A percentile compares a stretch with the other conserved stretches of the same genome.
These are phyloP conservation scores for Acipenser ruthenus DNA, from an alignment of 2,797 vertebrate species.

Conservation along the genomic window DNA sequence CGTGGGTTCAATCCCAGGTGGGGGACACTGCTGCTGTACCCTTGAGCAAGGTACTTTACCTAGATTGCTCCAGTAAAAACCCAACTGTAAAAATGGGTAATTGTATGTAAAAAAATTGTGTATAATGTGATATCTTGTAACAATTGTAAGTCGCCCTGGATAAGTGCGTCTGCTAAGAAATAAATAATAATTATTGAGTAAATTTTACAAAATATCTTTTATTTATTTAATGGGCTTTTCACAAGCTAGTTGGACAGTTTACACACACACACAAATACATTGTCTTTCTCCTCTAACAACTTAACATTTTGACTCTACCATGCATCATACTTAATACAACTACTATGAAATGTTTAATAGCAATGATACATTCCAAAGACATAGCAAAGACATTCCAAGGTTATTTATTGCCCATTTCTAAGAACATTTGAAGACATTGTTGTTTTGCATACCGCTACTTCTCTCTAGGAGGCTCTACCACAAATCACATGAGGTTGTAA, in stretches of 20 bases:
- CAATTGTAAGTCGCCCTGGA: too few species aligned
- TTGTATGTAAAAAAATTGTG: too few species aligned
- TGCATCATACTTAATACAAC: constrained; percentile 3
- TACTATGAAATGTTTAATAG: neutral
- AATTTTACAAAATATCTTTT: constrained; percentile 23
- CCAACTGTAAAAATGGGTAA: too few species aligned
- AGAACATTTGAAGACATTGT: neutral
- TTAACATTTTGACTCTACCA: constrained; percentile 6
- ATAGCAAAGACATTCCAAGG: neutral
- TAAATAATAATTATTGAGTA: neutral
- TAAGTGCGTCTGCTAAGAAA: too few species aligned
- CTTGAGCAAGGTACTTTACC: too few species aligned
- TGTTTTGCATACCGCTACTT: neutral
- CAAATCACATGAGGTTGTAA: neutral
- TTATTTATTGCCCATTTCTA: neutral
- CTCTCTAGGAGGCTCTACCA: neutral
- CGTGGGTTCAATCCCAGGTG: too few species aligned
- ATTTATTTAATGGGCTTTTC: constrained; percentile 11
- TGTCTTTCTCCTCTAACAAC: constrained; percentile 2
- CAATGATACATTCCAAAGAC: neutral
- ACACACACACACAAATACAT: constrained; percentile 12
- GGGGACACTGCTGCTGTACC: too few species aligned
- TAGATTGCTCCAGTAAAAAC: too few species aligned
- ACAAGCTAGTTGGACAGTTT: constrained; percentile 6
- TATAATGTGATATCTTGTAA: too few species aligned